A percentile compares a stretch with the other conserved stretches of the same genome.
Evolutionary conservation across 2,888 invertebrate genomes (phyloP).

Genomic region (Priocnemis perturbator): DNA sequence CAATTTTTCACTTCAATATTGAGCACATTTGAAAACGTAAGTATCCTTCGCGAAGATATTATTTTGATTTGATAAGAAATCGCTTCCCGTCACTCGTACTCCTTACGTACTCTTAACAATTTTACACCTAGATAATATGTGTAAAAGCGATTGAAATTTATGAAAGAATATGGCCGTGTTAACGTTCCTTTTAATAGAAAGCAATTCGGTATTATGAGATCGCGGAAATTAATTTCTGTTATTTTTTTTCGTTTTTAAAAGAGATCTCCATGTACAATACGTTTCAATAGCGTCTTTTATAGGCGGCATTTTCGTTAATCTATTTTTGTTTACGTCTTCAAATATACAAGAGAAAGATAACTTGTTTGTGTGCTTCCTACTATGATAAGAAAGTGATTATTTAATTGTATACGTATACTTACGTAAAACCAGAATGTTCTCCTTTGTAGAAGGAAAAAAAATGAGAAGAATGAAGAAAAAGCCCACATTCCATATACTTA

Average conservation of each 20-base stretch:
- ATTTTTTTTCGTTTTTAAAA: no score
- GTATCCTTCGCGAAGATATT: neutral
- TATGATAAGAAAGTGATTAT: slow-evolving; percentile 23
- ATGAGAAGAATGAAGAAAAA: no score
- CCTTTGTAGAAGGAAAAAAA: no score
- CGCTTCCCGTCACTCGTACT: neutral
- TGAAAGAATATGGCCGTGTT: no score
- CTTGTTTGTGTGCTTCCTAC: slow-evolving; percentile 43
- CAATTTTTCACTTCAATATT: slow-evolving; percentile 12
- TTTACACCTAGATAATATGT: neutral
- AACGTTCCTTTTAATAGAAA: no score
- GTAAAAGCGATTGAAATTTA: no score
- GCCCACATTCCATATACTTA: no score
- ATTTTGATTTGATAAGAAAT: neutral
- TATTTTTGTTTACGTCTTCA: neutral
- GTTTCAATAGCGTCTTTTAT: neutral
- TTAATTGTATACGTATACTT: slow-evolving; percentile 8
- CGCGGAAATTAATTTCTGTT: no score
- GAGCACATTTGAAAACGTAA: slow-evolving; percentile 13
- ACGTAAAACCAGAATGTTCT: no score
- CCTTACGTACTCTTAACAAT: neutral
- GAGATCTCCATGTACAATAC: no score
- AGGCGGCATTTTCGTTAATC: neutral
- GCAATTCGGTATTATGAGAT: no score
- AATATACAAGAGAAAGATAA: slow-evolving; percentile 10